Conservation (phyloP, 2,888 invertebrate genomes). For the Phragmatobia fuliginosa region DNA sequence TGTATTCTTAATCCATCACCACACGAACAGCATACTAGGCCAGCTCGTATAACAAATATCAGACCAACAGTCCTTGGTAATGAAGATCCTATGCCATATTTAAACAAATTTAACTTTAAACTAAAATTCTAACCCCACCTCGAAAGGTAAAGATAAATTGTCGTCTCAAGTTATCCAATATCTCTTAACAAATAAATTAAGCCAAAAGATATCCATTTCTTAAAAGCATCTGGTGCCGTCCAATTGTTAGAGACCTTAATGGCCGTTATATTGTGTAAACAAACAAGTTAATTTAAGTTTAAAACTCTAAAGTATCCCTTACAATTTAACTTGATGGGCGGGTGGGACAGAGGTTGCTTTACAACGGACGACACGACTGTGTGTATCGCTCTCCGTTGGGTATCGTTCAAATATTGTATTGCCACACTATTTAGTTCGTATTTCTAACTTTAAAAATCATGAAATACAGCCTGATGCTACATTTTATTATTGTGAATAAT, state of each 20-base stretch:
- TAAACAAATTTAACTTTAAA: background rate
- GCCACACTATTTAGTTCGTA: too few species aligned
- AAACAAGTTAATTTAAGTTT: conserved; percentile 54
- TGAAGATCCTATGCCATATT: too few species aligned
- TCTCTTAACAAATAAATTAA: background rate
- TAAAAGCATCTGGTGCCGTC: conserved; percentile 20
- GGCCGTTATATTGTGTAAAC: conserved; percentile 42
- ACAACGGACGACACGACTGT: conserved; percentile 1
- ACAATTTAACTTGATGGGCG: conserved; percentile 37
- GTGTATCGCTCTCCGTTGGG: background rate
- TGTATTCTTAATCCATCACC: too few species aligned
- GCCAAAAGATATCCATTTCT: conserved; percentile 22
- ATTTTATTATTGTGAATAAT: too few species aligned
- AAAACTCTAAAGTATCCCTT: conserved; percentile 45
- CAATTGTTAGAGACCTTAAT: conserved; percentile 41
- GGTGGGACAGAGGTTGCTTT: conserved; percentile 6
- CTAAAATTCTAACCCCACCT: background rate
- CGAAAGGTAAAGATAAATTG: background rate
- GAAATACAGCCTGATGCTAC: too few species aligned
- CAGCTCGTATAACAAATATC: too few species aligned
- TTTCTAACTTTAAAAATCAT: too few species aligned
- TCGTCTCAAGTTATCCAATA: conserved; percentile 9
- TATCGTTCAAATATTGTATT: too few species aligned
- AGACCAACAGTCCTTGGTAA: too few species aligned
- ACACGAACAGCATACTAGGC: too few species aligned